These are phyloP conservation scores for Oryzaephilus surinamensis DNA, from an alignment of 1,140 invertebrate species.

Conservation along the genomic window DNA sequence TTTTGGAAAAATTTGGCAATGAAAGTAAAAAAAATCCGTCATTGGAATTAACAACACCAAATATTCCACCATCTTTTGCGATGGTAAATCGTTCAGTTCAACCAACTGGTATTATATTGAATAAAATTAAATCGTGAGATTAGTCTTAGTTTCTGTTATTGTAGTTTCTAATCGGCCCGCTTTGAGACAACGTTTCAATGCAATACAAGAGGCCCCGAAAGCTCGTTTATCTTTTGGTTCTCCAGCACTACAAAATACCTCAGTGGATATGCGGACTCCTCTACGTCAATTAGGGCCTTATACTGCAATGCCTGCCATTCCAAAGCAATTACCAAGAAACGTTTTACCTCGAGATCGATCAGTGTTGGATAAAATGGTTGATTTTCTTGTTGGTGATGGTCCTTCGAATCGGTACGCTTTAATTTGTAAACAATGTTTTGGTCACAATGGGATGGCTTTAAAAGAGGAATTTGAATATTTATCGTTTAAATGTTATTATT, in stretches of 20 bases:
- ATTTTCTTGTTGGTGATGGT: constrained; percentile 91
- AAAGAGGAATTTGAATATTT: constrained; percentile 94
- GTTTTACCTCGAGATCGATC: constrained; percentile 41
- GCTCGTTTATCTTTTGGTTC: neutral
- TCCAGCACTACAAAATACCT: neutral
- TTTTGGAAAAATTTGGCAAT: constrained; percentile 84
- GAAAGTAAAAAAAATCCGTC: neutral
- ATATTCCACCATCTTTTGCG: neutral
- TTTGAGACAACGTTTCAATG: neutral
- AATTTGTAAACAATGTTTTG: constrained; percentile 81
- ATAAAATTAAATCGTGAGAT: too few relatives aligned
- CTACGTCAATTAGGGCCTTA: neutral
- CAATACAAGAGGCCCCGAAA: neutral
- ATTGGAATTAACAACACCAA: neutral
- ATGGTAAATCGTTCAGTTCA: neutral
- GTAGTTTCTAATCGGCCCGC: constrained; percentile 1
- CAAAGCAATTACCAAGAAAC: constrained; percentile 39
- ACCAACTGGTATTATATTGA: too few relatives aligned
- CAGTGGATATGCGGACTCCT: neutral
- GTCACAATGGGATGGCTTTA: constrained; percentile 94
- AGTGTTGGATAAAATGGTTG: constrained; percentile 78
- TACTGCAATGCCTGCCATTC: constrained; percentile 28
- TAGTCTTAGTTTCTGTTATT: neutral
- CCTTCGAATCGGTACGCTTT: constrained; percentile 89
- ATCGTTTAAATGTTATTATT: constrained; percentile 84